Conservation (phyloP, 2,113 vertebrate genomes). For the Anser cygnoides region DNA sequence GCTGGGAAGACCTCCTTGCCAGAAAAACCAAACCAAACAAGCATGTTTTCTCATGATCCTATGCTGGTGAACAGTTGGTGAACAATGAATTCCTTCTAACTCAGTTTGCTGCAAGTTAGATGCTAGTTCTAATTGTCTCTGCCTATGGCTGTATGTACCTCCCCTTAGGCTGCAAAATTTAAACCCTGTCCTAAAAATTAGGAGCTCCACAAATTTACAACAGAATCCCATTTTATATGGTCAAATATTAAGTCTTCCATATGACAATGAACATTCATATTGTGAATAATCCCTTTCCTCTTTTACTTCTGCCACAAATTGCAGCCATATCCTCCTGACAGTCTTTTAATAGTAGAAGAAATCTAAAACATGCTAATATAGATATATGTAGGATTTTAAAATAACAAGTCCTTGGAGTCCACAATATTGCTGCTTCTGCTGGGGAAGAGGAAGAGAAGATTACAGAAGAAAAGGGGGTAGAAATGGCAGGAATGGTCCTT, state of each 20-base stretch:
- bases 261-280: neutral
- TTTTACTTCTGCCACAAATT: neutral
- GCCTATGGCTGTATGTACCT: neutral
- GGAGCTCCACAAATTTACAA: neutral
- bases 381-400: neutral
- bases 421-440: neutral
- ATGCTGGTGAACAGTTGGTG: rapidly evolving
- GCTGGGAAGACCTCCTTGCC: neutral
- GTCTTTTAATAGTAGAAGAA: neutral
- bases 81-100: neutral
- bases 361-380: neutral
- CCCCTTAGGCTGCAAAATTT: neutral
- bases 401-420: neutral
- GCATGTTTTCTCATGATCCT: rapidly evolving
- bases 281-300: neutral
- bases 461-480: neutral
- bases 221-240: neutral
- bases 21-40: too few species aligned
- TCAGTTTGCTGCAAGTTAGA: neutral
- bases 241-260: neutral
- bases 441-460: neutral
- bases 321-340: neutral
- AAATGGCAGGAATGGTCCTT: neutral
- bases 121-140: neutral
- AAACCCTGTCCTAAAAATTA: neutral